Evolutionary conservation across 2,797 vertebrate species (phyloP).

Genomic region (Trematocara caparti): DNA sequence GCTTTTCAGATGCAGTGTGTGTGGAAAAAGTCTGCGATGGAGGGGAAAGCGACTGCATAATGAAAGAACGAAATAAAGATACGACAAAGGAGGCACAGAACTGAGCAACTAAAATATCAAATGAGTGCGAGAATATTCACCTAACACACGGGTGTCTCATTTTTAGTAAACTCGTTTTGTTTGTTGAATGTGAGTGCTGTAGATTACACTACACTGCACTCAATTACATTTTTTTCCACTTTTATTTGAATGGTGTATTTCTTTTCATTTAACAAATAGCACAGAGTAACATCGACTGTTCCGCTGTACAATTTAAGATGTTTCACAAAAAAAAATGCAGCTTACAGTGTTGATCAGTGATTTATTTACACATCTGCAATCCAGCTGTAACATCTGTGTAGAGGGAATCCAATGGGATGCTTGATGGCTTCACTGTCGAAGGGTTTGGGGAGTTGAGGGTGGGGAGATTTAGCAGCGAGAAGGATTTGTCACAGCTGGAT

Average conservation of each 20-base stretch:
- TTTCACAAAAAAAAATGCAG: not conserved
- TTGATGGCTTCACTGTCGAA: not conserved
- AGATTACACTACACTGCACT: rapidly evolving
- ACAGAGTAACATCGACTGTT: rapidly evolving
- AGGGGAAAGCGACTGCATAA: not conserved
- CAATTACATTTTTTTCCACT: rapidly evolving
- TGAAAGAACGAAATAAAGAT: not conserved
- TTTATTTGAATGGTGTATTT: not conserved
- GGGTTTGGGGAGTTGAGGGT: constrained; percentile 12
- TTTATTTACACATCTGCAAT: not conserved
- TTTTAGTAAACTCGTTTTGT: not conserved
- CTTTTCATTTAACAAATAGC: not conserved
- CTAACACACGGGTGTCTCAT: rapidly evolving
- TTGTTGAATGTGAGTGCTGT: not conserved
- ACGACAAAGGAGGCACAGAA: not conserved
- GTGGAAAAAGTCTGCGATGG: not conserved
- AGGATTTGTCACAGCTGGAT: constrained; percentile 38
- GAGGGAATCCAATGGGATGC: not conserved
- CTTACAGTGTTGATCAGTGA: not conserved
- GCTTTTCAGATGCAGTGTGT: not conserved
- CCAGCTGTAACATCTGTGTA: constrained; percentile 49
- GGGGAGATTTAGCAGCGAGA: constrained; percentile 9
- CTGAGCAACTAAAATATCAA: not conserved
- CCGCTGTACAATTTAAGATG: not conserved
- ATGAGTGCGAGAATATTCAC: not conserved